Base-by-base conservation (phyloP, 2,113 vertebrate species). In the Ailurus styani region DNA sequence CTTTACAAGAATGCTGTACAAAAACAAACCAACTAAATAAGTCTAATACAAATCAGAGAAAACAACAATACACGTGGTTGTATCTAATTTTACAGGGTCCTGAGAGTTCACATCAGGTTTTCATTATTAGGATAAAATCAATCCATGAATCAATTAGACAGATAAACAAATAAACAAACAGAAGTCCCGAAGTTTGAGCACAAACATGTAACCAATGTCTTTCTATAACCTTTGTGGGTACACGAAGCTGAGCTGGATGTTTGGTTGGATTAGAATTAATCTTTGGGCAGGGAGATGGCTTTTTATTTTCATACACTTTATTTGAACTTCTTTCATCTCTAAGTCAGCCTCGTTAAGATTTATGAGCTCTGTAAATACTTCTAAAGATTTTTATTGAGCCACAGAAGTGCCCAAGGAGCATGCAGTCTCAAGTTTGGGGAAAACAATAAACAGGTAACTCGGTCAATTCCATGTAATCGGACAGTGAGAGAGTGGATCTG, bases 251-350 rank as follows among this genome's bases (percentile, higher is more conserved):
- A 68, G n/a, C 21, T 31, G 34, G 29, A 68, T 90, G 14, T 50
- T 21, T 87, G n/a, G 87, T 25, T 78, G 52, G 4, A 57, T 87
- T 85, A 90, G 62, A 72, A 79, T 93, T 94, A 93, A 87, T 83
- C n/a, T 94, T 78, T 37, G 13, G 47, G 21, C 54, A 83, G 42
- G 25, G 45, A 96, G 72, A 47, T 84, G 40, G 14, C 10, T 96
- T 95, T 97, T 95, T 79, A 79, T 90, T 97, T 96, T 87, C 64
- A 87, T 52, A 47, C 7, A 86, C 82, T 92, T 91, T 96, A 81
- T 54, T 40, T 91, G 45, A 31, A 87, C 57, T 87, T 93, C 92
- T 57, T 37, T 96, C 23, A 64, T 40, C 57, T 95, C 52, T 60
- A 96, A 82, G 62, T 40, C 64, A 93, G 60, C 21, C 50, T 90